These are phyloP conservation scores for Gymnosoma rotundatum DNA, from an alignment of 2,888 invertebrate species.

Conservation along the genomic window DNA sequence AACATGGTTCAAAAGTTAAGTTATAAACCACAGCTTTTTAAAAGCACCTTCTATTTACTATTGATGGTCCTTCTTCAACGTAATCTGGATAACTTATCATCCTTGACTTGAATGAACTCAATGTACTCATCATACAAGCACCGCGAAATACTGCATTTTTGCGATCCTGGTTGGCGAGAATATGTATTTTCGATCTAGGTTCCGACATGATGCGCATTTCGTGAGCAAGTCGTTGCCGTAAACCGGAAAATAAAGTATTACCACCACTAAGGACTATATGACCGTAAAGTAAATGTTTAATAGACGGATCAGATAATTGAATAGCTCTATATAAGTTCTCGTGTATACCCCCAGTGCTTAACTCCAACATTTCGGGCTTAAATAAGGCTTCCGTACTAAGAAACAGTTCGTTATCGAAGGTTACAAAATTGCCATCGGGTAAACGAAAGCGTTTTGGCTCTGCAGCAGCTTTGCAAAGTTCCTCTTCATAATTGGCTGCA, in stretches of 20 bases:
- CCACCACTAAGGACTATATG: conserved; percentile 51
- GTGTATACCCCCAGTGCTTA: conserved; percentile 42
- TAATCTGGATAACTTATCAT: conserved; percentile 34
- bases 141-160: conserved; percentile 40
- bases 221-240: conserved; percentile 15
- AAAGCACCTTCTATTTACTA: conserved; percentile 35
- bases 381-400: conserved; percentile 24
- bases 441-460: conserved; percentile 10
- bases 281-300: conserved; percentile 32
- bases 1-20: background rate
- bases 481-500: background rate
- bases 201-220: conserved; percentile 33
- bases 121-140: conserved; percentile 30
- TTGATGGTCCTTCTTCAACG: conserved; percentile 25
- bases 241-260: conserved; percentile 40
- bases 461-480: background rate
- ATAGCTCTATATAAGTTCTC: conserved; percentile 46
- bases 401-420: conserved; percentile 28
- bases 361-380: conserved; percentile 30
- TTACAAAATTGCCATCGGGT: conserved; percentile 39
- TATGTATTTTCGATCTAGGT: conserved; percentile 7
- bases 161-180: conserved; percentile 41
- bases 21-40: background rate
- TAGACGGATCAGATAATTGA: conserved; percentile 20
- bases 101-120: conserved; percentile 27